These are phyloP conservation scores for Rhadinocentrus ornatus DNA, from an alignment of 2,797 vertebrate species.

Conservation along the genomic window DNA sequence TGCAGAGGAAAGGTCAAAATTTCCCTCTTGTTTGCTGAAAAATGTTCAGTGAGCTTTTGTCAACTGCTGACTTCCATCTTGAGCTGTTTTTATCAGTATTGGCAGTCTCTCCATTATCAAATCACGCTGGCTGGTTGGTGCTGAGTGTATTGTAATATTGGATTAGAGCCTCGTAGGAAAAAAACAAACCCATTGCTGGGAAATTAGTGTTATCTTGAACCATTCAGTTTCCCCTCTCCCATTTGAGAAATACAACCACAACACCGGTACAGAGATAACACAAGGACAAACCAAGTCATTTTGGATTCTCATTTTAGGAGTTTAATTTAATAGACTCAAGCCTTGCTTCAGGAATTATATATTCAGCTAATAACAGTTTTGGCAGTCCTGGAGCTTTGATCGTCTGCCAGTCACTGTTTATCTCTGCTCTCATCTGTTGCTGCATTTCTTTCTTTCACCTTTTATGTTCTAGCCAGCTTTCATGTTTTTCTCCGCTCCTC, in stretches of 20 bases:
- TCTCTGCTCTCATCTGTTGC: constrained; percentile 52
- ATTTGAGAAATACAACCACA: constrained; percentile 28
- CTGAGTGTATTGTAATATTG: constrained; percentile 60
- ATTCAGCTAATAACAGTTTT: constrained; percentile 31
- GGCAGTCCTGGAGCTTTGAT: constrained; percentile 43
- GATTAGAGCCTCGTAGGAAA: constrained; percentile 57
- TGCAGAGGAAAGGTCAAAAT: constrained; percentile 42
- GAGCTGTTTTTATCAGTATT: constrained; percentile 55
- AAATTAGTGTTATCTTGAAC: constrained; percentile 51
- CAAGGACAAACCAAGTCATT: constrained; percentile 44
- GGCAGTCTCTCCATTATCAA: constrained; percentile 62
- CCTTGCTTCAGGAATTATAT: constrained; percentile 20
- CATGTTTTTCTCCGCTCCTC: constrained; percentile 44
- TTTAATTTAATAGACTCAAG: constrained; percentile 39
- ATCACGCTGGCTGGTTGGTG: constrained; percentile 50
- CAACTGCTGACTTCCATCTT: constrained; percentile 49
- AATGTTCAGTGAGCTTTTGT: constrained; percentile 25
- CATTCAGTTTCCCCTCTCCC: constrained; percentile 44
- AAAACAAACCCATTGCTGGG: constrained; percentile 51
- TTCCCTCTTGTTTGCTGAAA: constrained; percentile 46
- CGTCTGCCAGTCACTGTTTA: constrained; percentile 42
- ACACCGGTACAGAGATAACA: constrained; percentile 36
- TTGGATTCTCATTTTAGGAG: constrained; percentile 33
- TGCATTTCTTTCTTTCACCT: constrained; percentile 40
- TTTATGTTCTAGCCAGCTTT: constrained; percentile 43